Conservation (phyloP, 2,797 vertebrate species). For the Odontamblyopus rebecca region DNA sequence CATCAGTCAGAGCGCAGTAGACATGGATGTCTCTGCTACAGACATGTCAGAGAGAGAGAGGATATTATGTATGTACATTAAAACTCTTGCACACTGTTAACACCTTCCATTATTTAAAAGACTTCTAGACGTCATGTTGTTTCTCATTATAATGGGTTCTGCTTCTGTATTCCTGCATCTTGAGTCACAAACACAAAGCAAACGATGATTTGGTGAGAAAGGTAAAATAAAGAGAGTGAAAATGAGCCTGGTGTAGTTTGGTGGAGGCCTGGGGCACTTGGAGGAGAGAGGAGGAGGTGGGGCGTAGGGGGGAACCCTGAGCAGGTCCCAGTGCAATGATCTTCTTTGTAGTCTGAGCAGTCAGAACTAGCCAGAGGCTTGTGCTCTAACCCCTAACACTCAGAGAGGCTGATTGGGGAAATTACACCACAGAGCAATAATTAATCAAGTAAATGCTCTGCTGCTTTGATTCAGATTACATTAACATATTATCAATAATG, state of each 20-base stretch:
- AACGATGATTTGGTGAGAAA: slow-evolving; percentile 60
- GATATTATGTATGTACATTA: slow-evolving; percentile 8
- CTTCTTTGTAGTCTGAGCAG: slow-evolving; percentile 75
- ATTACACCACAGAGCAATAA: slow-evolving; percentile 71
- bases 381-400: slow-evolving; percentile 70
- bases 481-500: slow-evolving; percentile 78
- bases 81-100: background rate
- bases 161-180: slow-evolving; percentile 46
- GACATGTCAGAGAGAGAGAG: slow-evolving; percentile 10
- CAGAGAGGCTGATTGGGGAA: slow-evolving; percentile 70
- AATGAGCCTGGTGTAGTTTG: slow-evolving; percentile 60
- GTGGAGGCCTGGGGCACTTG: slow-evolving; percentile 62
- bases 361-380: slow-evolving; percentile 74
- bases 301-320: slow-evolving; percentile 57
- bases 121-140: slow-evolving; percentile 8
- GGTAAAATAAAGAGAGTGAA: slow-evolving; percentile 67
- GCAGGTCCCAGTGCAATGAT: slow-evolving; percentile 72
- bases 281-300: slow-evolving; percentile 55
- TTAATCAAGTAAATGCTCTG: slow-evolving; percentile 74
- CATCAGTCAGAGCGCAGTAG: slow-evolving; percentile 28
- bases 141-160: slow-evolving; percentile 53
- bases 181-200: slow-evolving; percentile 59
- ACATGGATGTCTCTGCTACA: slow-evolving; percentile 42
- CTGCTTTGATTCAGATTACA: slow-evolving; percentile 74
- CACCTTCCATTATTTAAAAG: background rate